Percentiles rank a stretch among this genome's conserved stretches.
Conservation (phyloP, 2,797 vertebrate genomes). For the Tarsius wallacei region DNA sequence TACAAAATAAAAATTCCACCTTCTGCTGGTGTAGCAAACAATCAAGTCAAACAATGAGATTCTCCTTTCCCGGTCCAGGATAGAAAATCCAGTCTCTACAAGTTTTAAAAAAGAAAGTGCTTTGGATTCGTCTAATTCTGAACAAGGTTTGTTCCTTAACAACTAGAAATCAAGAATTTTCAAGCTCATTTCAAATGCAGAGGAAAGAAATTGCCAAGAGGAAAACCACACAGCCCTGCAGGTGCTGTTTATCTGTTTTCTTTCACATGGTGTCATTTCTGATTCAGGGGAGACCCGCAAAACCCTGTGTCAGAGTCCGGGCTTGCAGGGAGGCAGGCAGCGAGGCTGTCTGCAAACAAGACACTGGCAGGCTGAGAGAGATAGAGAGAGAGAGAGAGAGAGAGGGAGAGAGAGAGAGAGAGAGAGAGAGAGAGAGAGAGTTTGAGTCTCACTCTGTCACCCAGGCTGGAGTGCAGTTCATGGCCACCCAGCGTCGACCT, state of each 20-base stretch:
- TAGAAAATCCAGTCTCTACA: background rate
- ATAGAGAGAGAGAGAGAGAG: conserved; percentile 87
- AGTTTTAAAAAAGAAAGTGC: background rate
- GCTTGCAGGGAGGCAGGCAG: conserved; percentile 86
- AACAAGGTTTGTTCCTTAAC: background rate
- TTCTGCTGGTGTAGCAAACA: background rate
- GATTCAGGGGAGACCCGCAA: conserved; percentile 66
- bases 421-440: no score
- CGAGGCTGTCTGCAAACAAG: conserved; percentile 86
- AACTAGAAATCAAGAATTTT: background rate
- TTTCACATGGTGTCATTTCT: conserved; percentile 62
- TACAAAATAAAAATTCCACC: background rate
- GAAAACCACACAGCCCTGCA: background rate
- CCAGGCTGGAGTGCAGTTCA: no score
- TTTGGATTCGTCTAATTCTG: background rate
- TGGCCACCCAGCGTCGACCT: no score
- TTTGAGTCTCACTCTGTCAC: no score
- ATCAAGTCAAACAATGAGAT: background rate
- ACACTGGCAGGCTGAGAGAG: background rate
- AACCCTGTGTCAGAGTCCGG: conserved; percentile 75
- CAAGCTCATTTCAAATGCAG: background rate
- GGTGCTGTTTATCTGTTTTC: background rate
- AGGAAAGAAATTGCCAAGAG: background rate
- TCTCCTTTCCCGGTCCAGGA: background rate
- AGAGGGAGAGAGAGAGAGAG: no score